Evolutionary conservation across 1,140 invertebrate species (phyloP), one percentile per base, ranked within the genome.

Genomic region (Hylaeus anthracinus): DNA sequence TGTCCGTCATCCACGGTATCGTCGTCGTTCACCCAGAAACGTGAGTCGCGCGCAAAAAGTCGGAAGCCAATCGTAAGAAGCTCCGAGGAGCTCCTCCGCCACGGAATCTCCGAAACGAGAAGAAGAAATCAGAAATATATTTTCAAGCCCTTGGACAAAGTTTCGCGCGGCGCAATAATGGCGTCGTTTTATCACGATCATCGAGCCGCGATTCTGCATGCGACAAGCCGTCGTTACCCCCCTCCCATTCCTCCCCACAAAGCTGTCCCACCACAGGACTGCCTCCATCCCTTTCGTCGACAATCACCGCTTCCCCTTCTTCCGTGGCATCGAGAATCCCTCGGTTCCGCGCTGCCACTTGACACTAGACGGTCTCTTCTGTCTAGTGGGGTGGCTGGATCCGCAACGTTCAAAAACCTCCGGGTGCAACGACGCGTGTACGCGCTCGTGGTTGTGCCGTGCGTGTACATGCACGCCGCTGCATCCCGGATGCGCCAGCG

Each of bases 291-390:
- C 56, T 51, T 64, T 63, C 51, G 8, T 8, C 51, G 70, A 73
- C 77, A 72, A 79, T 79, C 77, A 74, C 65, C 64, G 72, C 41
- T 39, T n/a, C 60, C 70, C 77, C 70, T 64, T 51, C 70, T 55
- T 79, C 70, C 70, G 60, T 14, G 15, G 73, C 56, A 77, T 60
- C 66, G 75, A 78, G 75, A n/a, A 73, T 65, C 70, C 77, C 77
- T 64, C 61, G 15, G 69, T 41, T 55, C 60, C 63, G n/a, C 64
- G 72, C 72, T 81, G 41, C 83, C 87, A 89, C 88, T 89, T 81
- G 85, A 88, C 83, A 86, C 86, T 89, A 89, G 88, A 89, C 88
- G 85, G 76, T 82, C 85, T 89, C 83, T 79, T 86, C 63, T 87
- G 81, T 88, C 86, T 85, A 86, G 86, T 78, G 66, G 77, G 70